phyloP scores from a whole-genome alignment of 2,888 invertebrate species.

The Callyntrura sp. region DNA sequence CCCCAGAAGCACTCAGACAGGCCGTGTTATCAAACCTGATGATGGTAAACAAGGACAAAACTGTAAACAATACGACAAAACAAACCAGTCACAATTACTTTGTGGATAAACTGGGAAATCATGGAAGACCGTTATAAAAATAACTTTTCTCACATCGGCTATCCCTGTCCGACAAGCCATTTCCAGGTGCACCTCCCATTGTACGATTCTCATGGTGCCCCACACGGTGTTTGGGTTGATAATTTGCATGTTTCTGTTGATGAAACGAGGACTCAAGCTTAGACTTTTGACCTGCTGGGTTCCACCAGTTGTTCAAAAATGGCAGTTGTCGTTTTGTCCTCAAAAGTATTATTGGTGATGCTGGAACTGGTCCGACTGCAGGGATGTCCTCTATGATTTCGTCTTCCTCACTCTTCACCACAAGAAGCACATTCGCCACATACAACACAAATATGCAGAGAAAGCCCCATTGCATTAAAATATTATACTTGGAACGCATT shows the following conservation, averaged over 20 bases:
- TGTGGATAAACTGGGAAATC: background rate
- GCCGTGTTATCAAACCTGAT: conserved; percentile 92
- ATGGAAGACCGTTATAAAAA: background rate
- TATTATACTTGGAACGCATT: conserved; percentile 40
- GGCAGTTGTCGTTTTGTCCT: conserved; percentile 80
- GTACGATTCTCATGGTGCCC: conserved; percentile 60
- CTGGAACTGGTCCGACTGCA: conserved; percentile 50
- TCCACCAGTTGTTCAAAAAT: conserved; percentile 82
- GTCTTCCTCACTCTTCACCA: conserved; percentile 59
- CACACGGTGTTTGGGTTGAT: conserved; percentile 10
- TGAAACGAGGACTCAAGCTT: conserved; percentile 56
- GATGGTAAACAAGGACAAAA: conserved; percentile 92
- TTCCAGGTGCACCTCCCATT: conserved; percentile 32
- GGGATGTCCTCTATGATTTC: conserved; percentile 67
- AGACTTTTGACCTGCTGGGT: conserved; percentile 39
- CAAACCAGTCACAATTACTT: background rate
- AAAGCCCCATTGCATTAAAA: background rate
- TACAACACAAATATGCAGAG: conserved; percentile 61
- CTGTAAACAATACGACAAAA: conserved; percentile 86
- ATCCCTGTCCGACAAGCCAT: conserved; percentile 79
- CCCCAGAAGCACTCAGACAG: conserved; percentile 91
- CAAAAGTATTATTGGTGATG: conserved; percentile 49
- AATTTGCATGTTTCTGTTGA: conserved; percentile 38
- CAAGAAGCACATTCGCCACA: conserved; percentile 54
- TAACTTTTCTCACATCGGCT: conserved; percentile 67